Evolutionary conservation across 2,888 invertebrate genomes (phyloP), one percentile per base, ranked within the genome.

Genomic region (Leistus spinibarbis): DNA sequence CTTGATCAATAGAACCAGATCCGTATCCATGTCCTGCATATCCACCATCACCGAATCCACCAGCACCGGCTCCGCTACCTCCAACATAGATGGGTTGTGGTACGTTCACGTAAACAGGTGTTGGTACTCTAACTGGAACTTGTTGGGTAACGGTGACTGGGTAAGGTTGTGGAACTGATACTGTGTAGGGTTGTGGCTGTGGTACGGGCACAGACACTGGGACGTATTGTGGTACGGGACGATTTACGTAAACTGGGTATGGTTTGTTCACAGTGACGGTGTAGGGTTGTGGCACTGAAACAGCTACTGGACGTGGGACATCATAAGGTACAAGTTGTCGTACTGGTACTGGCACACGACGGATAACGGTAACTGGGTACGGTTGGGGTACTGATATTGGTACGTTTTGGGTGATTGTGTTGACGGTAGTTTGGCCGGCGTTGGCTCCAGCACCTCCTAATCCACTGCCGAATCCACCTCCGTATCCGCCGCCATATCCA

Each of bases 261-360:
- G 66, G 66, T 16, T n/a, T 27, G 22, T 77, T 76, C 2, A 81
- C 81, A 57, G 81, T 80, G 69, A 80, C 80, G 19, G 80, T 80
- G 74, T 80, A 80, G 5, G 80, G 80, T 22, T 80, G 80, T 75
- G 78, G 76, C n/a, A 89, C 87, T 1, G 88, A 88, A 22, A 87
- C 86, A 0, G 88, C 79, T 54, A 80, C 79, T 13, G 81, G 78
- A 62, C 80, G 81, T 0, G 82, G 80, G 0, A 81, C 79, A 1
- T 81, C 82, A 0, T 86, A 85, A 7, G 54, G 64, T 10, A 68
- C 62, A n/a, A 56, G 72, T 40, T 27, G 24, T 9, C 23, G 27
- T 24, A 69, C 69, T 13, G 57, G 57, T 17, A 69, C 69, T 27
- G 69, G 69, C 4, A 60, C 57, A 7, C 17, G 56, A 10, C 60